A percentile compares a stretch with the other conserved stretches of the same genome.
Conservation (phyloP, 1,140 invertebrate genomes). For the Bathynomus jamesi region DNA sequence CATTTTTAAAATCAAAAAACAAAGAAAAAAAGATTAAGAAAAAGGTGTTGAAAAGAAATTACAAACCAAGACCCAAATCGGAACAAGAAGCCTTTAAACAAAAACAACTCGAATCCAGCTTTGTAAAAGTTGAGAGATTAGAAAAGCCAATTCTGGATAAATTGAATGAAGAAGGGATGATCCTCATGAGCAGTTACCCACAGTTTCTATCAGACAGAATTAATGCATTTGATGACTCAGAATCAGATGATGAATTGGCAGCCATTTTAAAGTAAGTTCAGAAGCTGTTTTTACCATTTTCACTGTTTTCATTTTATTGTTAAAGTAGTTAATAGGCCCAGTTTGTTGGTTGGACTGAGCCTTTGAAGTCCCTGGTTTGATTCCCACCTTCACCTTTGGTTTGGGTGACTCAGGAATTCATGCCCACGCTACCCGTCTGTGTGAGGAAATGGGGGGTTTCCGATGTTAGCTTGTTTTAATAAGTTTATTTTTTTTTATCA, state of each 20-base stretch:
- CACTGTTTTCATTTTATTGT: background rate
- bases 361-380: too few species aligned
- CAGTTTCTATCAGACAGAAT: background rate
- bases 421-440: too few species aligned
- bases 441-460: too few species aligned
- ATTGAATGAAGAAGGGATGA: background rate
- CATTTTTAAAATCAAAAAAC: background rate
- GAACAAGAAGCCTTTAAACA: background rate
- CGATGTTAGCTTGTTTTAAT: too few species aligned
- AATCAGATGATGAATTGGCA: conserved; percentile 30
- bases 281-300: too few species aligned
- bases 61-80: background rate
- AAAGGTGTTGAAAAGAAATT: background rate
- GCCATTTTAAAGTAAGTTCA: conserved; percentile 22
- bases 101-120: background rate
- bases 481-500: too few species aligned
- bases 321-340: too few species aligned
- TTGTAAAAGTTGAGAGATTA: background rate
- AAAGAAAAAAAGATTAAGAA: background rate
- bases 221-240: conserved; percentile 23
- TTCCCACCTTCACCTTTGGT: too few species aligned
- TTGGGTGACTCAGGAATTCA: too few species aligned
- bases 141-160: background rate
- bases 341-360: too few species aligned
- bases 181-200: background rate